Conservation (phyloP, 2,113 vertebrate genomes). For the Puntigrus tetrazona region DNA sequence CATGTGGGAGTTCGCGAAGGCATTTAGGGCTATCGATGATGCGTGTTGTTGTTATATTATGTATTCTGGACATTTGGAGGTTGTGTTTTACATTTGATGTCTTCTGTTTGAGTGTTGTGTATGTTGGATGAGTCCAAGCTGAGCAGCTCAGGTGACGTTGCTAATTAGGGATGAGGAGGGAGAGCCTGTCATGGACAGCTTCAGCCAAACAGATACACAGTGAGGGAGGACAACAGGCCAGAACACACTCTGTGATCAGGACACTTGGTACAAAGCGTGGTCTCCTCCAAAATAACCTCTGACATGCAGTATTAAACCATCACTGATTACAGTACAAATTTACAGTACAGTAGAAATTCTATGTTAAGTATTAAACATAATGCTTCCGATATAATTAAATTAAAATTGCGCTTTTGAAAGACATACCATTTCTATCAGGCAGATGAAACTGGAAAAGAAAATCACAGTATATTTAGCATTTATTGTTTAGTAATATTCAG, state of each 20-base stretch:
- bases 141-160: constrained; percentile 53
- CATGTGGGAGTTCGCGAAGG: background rate
- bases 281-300: no score
- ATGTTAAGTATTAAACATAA: no score
- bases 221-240: background rate
- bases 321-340: no score
- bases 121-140: constrained; percentile 50
- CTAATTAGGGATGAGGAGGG: constrained; percentile 60
- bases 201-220: constrained; percentile 2
- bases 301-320: background rate
- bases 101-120: background rate
- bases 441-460: no score
- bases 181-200: background rate
- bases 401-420: no score
- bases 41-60: background rate
- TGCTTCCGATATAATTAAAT: no score
- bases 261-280: background rate
- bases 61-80: background rate
- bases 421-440: no score
- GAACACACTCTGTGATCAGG: background rate
- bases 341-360: no score
- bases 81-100: background rate
- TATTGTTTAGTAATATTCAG: no score
- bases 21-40: background rate
- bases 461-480: no score